phyloP scores from a whole-genome alignment of 2,113 vertebrate genomes.

The Canis aureus region DNA sequence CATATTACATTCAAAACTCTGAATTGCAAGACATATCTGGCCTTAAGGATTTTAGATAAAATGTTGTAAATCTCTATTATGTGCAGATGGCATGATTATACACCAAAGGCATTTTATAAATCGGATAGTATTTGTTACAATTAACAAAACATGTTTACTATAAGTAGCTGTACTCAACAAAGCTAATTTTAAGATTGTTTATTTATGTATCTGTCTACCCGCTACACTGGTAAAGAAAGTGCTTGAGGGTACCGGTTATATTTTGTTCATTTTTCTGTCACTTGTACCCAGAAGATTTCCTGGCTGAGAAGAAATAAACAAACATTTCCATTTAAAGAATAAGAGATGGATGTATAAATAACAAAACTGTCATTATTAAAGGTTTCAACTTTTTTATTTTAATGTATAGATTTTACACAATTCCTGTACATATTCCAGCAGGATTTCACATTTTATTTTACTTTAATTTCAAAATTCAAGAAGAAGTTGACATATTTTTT shows the following conservation, averaged over 20 bases:
- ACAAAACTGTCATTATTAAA: not conserved
- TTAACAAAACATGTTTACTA: slow-evolving; percentile 18
- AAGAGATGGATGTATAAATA: not conserved
- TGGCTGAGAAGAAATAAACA: not conserved
- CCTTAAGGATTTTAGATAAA: slow-evolving; percentile 25
- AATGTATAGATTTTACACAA: slow-evolving; percentile 7
- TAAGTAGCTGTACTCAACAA: not conserved
- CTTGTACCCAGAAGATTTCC: not conserved
- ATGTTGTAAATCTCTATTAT: slow-evolving; percentile 4
- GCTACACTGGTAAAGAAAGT: not conserved
- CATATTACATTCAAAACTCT: slow-evolving; percentile 2
- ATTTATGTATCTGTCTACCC: not conserved
- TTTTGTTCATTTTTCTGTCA: not conserved
- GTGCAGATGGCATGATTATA: not conserved
- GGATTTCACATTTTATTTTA: not conserved
- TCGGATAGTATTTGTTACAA: slow-evolving; percentile 24
- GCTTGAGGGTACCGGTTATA: not conserved
- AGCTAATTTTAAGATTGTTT: not conserved
- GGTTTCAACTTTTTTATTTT: not conserved
- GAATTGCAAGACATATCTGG: not conserved
- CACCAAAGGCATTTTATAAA: slow-evolving; percentile 12
- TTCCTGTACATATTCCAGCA: not conserved
- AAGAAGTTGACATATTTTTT: not conserved
- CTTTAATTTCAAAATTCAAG: not conserved
- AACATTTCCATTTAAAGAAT: not conserved